Base-by-base conservation (phyloP, 2,797 vertebrate genomes). In the Eulemur rubriventer region DNA sequence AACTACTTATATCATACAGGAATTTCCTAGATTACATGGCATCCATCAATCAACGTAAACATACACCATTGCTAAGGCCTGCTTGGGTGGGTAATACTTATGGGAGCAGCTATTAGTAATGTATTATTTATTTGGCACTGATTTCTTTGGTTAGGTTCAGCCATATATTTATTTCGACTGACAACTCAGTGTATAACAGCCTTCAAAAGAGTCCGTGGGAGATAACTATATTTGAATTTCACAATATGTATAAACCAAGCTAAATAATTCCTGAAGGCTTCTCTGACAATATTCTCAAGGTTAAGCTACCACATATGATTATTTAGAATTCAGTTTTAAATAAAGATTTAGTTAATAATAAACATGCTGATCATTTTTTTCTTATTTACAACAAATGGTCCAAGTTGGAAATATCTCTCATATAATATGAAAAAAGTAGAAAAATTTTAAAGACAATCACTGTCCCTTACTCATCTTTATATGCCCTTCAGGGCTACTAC, bases 121-220 rank as follows among this genome's bases (percentile, higher is more conserved):
- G 46, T 57, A 52, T 79, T 92, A 72, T 55, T 95, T 81, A 85
- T 61, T 95, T 78, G 81, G 81, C 35, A 41, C 28, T 65, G n/a
- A 80, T 61, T 95, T 86, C 83, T 92, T 89, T n/a, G 43, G 69
- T 83, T 86, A 95, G 82, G 22, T 35, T 78, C n/a, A 94, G 48
- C 11, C 26, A 35, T 59, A 7, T 33, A 88, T 96, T 75, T 94
- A 80, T 83, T 95, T 94, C 82, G 89, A 92, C 50, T 94, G 89
- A 84, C 22, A 88, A 33, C 12, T 82, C 61, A 52, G 57, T 91
- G 50, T 65, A 55, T 46, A 82, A 13, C 4, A 84, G 46, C 48
- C 48, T 86, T 88, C 70, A 65, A 59, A 79, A 28, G 12, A 84
- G 33, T 88, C 63, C 57, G 11, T 83, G 43, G 69, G 59, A 91